Percentiles rank a stretch among this genome's conserved stretches.
phyloP scores from a whole-genome alignment of 2,888 invertebrate species.

The Cantharis rustica region DNA sequence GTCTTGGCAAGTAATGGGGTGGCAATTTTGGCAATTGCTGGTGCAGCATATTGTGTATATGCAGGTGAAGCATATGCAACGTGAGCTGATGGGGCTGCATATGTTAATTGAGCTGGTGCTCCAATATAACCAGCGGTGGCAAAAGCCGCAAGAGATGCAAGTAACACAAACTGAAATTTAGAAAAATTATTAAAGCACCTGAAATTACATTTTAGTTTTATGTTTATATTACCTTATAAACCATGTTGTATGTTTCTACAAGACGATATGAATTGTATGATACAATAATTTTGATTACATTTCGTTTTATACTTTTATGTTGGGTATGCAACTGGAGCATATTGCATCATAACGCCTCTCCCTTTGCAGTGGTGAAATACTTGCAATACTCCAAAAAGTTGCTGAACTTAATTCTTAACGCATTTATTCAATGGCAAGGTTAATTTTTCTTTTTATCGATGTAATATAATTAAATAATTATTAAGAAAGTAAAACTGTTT shows the following conservation, averaged over 20 bases:
- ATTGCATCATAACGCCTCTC: slow-evolving; percentile 1
- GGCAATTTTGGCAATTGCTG: slow-evolving; percentile 27
- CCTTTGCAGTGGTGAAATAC: background rate
- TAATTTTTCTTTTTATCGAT: background rate
- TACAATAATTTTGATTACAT: background rate
- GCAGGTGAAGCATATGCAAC: slow-evolving; percentile 30
- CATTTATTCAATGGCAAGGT: background rate
- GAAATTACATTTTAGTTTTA: slow-evolving; percentile 12
- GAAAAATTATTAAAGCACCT: slow-evolving; percentile 31
- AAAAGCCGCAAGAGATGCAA: slow-evolving; percentile 33
- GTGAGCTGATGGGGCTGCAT: slow-evolving; percentile 23
- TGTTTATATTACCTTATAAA: slow-evolving; percentile 20
- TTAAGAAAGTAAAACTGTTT: background rate
- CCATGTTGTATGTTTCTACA: slow-evolving; percentile 15
- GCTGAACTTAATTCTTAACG: background rate
- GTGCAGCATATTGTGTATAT: slow-evolving; percentile 35
- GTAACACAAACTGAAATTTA: slow-evolving; percentile 25
- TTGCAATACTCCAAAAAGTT: background rate
- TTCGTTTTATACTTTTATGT: slow-evolving; percentile 10
- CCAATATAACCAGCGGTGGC: slow-evolving; percentile 32
- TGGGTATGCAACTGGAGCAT: background rate
- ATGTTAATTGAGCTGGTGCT: slow-evolving; percentile 32
- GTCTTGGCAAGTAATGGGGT: slow-evolving; percentile 40
- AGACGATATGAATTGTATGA: slow-evolving; percentile 6
- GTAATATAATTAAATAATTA: background rate